Conservation (phyloP, 2,797 vertebrate species). For the Argya squamiceps region DNA sequence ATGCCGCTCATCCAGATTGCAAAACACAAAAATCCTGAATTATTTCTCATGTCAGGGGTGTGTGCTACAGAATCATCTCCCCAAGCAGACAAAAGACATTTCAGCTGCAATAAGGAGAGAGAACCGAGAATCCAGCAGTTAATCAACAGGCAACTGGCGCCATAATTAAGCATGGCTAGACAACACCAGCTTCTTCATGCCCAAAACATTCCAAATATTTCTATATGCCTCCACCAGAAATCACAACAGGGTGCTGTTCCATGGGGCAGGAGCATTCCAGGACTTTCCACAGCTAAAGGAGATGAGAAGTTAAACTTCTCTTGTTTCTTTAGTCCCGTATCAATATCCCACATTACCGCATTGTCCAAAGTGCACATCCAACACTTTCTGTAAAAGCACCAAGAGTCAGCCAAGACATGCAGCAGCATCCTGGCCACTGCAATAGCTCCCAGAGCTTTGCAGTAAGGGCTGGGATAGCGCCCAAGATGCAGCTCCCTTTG, state of each 20-base stretch:
- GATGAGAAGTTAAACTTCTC: not conserved
- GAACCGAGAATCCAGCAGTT: not conserved
- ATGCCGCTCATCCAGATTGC: not conserved
- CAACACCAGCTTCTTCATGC: not conserved
- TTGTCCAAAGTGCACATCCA: not conserved
- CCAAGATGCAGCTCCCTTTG: not conserved
- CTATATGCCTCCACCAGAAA: not conserved
- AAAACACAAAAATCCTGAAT: not conserved
- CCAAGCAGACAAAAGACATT: not conserved
- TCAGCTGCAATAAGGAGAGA: not conserved
- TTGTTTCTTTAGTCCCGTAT: not conserved
- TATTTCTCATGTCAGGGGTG: not conserved
- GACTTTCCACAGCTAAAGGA: constrained; percentile 10
- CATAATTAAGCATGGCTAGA: not conserved
- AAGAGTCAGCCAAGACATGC: constrained; percentile 5
- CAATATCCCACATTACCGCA: not conserved
- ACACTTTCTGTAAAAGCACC: not conserved
- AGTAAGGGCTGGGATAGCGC: not conserved
- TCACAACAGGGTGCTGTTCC: not conserved
- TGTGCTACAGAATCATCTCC: not conserved
- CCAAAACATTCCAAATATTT: not conserved
- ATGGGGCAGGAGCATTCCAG: constrained; percentile 19
- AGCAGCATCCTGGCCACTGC: not conserved
- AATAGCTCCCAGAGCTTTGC: not conserved
- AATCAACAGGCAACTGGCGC: not conserved